These are phyloP conservation scores for Trochalopteron elliotii DNA, from an alignment of 2,113 vertebrate species.

Conservation along the genomic window DNA sequence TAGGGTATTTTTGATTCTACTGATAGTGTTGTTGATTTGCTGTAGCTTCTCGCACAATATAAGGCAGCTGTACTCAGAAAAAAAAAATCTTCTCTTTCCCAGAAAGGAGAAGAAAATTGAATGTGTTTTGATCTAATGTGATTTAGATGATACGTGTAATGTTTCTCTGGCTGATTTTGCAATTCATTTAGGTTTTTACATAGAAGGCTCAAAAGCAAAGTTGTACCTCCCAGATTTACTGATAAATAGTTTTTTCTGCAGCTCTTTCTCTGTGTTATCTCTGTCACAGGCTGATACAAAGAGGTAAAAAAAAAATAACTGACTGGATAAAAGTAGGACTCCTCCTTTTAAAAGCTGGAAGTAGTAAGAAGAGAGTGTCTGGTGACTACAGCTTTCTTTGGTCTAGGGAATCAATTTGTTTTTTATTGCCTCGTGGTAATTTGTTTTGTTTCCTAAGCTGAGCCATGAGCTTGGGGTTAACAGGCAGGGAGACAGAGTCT, in stretches of 20 bases:
- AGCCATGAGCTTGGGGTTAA: not conserved
- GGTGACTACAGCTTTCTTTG: not conserved
- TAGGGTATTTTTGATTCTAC: not conserved
- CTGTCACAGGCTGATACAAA: not conserved
- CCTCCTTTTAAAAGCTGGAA: not conserved
- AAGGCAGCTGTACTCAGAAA: not conserved
- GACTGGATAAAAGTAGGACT: not conserved
- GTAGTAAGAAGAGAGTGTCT: not conserved
- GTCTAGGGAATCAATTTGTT: conserved; percentile 41
- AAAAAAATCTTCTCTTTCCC: not conserved
- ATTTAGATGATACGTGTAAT: not conserved
- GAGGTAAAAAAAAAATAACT: not conserved
- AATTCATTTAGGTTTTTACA: not conserved
- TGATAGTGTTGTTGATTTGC: not conserved
- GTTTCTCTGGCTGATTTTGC: not conserved
- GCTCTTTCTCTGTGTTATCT: not conserved
- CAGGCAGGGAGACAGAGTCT: not conserved
- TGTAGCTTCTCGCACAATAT: not conserved
- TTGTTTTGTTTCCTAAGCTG: conserved; percentile 17
- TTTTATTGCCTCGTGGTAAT: conserved; percentile 24
- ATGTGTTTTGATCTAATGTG: not conserved
- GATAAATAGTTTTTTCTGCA: not conserved
- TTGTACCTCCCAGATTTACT: not conserved
- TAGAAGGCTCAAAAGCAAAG: not conserved
- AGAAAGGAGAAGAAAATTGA: not conserved